Conservation (phyloP, 2,888 invertebrate species). For the Thecophora atra region DNA sequence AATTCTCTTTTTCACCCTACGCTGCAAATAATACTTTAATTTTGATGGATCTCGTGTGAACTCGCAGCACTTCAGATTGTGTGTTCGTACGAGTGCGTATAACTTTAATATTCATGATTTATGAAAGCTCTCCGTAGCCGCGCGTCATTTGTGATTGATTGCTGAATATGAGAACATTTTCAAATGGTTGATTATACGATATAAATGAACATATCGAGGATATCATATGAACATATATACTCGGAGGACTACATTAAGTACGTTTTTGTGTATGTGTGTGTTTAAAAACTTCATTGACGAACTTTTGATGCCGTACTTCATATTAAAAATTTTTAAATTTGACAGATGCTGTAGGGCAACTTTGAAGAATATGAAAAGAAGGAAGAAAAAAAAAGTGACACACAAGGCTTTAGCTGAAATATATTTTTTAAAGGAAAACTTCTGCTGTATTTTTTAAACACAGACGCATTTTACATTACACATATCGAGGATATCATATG, state of each 20-base stretch:
- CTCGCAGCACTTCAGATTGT: neutral
- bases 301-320: conserved; percentile 21
- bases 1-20: neutral
- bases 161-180: neutral
- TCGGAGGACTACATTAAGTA: too few species aligned
- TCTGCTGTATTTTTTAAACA: neutral
- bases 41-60: conserved; percentile 16
- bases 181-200: conserved; percentile 16
- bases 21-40: conserved; percentile 20
- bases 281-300: neutral
- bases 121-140: conserved; percentile 13
- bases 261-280: conserved; percentile 12
- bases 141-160: conserved; percentile 17
- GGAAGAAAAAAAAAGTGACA: neutral
- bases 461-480: too few species aligned
- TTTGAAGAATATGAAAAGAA: neutral
- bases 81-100: conserved; percentile 14
- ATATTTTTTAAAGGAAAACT: conserved; percentile 9
- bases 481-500: neutral
- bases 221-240: neutral
- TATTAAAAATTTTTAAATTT: conserved; percentile 32
- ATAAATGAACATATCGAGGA: conserved; percentile 17
- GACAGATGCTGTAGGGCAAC: conserved; percentile 24
- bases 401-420: neutral
- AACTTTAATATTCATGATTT: conserved; percentile 31